A percentile compares a stretch with the other conserved stretches of the same genome.
Conservation (phyloP, 2,888 invertebrate species). For the Oxycera nigricornis region DNA sequence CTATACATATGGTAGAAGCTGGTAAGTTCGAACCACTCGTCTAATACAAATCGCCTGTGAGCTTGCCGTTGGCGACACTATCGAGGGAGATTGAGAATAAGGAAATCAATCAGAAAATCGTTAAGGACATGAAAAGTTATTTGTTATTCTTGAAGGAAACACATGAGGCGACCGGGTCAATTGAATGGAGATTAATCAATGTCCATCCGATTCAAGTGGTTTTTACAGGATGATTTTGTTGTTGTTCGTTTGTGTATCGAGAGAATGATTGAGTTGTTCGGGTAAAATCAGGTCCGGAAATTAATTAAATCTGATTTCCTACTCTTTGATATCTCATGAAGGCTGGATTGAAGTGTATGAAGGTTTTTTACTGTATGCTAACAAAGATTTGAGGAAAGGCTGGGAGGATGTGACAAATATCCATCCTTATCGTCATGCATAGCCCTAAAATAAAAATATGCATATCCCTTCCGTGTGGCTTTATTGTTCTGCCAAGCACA, state of each 20-base stretch:
- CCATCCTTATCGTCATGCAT: too few species aligned
- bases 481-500: too few species aligned
- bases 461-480: too few species aligned
- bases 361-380: neutral
- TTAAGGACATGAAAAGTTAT: conserved; percentile 31
- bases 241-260: neutral
- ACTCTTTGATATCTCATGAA: too few species aligned
- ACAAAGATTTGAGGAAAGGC: too few species aligned
- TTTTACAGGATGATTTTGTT: conserved; percentile 5
- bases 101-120: conserved; percentile 43
- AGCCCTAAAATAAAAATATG: too few species aligned
- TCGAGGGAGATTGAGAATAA: conserved; percentile 23
- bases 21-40: neutral
- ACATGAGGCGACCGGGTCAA: conserved; percentile 45
- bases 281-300: conserved; percentile 18
- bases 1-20: conserved; percentile 17
- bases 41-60: neutral
- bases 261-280: conserved; percentile 38
- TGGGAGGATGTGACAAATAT: too few species aligned
- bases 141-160: conserved; percentile 40
- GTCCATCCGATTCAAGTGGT: conserved; percentile 30
- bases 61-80: neutral
- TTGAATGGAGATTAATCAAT: conserved; percentile 44
- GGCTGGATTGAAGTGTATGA: neutral
- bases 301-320: conserved; percentile 42